phyloP scores from a whole-genome alignment of 64 coral and sea anemone species.

The Dendrophyllia cribrosa region DNA sequence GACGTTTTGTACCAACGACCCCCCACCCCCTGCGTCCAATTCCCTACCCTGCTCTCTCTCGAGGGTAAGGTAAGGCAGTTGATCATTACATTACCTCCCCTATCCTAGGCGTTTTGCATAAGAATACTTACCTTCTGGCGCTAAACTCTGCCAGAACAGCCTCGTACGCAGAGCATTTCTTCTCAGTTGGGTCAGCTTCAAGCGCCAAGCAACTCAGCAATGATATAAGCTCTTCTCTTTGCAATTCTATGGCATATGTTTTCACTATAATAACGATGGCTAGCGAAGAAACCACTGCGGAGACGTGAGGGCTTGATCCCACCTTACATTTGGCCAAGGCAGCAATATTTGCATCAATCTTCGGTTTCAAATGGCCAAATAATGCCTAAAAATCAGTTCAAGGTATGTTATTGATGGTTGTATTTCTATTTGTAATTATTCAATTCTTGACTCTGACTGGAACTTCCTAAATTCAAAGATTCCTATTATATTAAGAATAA shows the following conservation, averaged over 20 bases:
- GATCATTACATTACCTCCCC: no score
- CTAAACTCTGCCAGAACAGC: neutral
- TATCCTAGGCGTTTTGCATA: no score
- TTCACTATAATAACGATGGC: neutral
- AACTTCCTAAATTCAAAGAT: no score
- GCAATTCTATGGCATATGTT: neutral
- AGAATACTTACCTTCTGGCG: conserved; percentile 7
- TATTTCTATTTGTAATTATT: no score
- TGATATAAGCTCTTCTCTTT: neutral
- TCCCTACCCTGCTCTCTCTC: no score
- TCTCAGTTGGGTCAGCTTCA: neutral
- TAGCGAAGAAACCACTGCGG: conserved; percentile 3
- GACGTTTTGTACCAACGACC: no score
- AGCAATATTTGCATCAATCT: neutral
- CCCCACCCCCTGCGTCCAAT: no score
- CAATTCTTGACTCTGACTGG: no score
- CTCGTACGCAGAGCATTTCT: neutral
- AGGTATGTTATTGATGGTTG: no score
- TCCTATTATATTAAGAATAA: no score
- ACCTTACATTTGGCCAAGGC: neutral
- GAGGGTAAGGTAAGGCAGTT: no score
- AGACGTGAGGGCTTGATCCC: neutral
- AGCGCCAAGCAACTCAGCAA: conserved; percentile 10
- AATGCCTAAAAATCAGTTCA: neutral
- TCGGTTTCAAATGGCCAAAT: neutral